These are phyloP conservation scores for Ophioninae sp. DNA, from an alignment of 2,888 invertebrate species.

Conservation along the genomic window DNA sequence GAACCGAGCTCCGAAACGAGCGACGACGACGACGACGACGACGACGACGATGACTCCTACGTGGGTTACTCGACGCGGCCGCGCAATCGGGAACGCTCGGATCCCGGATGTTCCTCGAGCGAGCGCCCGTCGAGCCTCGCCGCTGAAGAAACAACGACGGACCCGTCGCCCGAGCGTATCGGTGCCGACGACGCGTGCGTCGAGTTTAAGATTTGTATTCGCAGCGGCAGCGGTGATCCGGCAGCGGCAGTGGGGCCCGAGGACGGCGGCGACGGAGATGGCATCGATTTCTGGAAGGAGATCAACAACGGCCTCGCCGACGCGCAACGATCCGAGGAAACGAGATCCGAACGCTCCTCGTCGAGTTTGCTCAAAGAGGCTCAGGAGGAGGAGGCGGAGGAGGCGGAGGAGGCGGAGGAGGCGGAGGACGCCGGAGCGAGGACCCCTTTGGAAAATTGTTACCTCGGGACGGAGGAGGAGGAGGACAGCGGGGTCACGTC, in stretches of 20 bases:
- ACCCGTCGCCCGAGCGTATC: neutral
- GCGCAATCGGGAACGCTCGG: conserved; percentile 6
- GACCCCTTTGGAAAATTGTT: conserved; percentile 69
- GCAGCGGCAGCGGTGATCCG: neutral
- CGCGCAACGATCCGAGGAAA: neutral
- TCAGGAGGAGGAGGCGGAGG: neutral
- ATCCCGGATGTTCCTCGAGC: neutral
- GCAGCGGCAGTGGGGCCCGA: neutral
- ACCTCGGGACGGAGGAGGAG: conserved; percentile 82
- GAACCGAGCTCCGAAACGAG: conserved; percentile 14
- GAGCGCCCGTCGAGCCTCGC: neutral
- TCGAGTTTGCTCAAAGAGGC: neutral
- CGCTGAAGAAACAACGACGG: neutral
- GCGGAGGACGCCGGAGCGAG: conserved; percentile 60
- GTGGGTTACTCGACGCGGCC: conserved; percentile 74
- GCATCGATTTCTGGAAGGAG: conserved; percentile 38
- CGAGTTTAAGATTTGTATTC: conserved; percentile 18
- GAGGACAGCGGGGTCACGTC: conserved; percentile 88
- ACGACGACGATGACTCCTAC: conserved; percentile 73
- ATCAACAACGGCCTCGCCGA: conserved; percentile 11
- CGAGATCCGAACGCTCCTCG: neutral
- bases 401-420: neutral
- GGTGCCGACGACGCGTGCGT: conserved; percentile 31
- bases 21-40: conserved; percentile 64
- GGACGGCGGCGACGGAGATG: conserved; percentile 13